phyloP scores from a whole-genome alignment of 2,888 invertebrate species.

The Tanypteryx hageni region DNA sequence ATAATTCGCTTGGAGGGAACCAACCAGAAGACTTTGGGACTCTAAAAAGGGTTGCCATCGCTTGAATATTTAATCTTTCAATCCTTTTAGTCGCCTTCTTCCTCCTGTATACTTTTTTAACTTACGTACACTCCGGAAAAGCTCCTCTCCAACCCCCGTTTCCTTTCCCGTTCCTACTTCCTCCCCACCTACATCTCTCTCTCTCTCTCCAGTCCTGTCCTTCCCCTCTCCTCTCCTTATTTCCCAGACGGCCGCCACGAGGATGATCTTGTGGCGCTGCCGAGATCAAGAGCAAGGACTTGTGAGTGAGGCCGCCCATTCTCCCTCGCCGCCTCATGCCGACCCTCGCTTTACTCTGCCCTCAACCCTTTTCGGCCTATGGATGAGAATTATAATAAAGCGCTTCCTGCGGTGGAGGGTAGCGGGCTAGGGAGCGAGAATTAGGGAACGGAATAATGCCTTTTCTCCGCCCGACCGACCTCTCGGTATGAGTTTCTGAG shows the following conservation, averaged over 20 bases:
- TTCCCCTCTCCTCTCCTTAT: neutral
- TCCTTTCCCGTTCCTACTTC: neutral
- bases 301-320: no score
- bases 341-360: constrained; percentile 65
- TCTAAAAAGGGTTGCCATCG: constrained; percentile 52
- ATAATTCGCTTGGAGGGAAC: constrained; percentile 48
- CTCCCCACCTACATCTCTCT: neutral
- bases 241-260: neutral
- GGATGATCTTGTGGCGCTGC: constrained; percentile 3
- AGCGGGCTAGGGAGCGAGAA: constrained; percentile 25
- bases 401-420: constrained; percentile 27
- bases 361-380: constrained; percentile 68
- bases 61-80: constrained; percentile 62
- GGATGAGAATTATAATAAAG: constrained; percentile 66
- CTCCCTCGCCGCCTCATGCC: neutral
- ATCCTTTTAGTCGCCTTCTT: constrained; percentile 50
- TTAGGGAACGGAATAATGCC: constrained; percentile 62
- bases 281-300: neutral
- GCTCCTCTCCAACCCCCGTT: constrained; percentile 70
- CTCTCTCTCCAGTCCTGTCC: neutral
- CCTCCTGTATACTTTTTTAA: constrained; percentile 10
- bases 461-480: constrained; percentile 55
- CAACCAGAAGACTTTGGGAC: constrained; percentile 44
- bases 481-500: constrained; percentile 62
- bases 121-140: constrained; percentile 71